phyloP scores from a whole-genome alignment of 2,797 vertebrate genomes.

The Synaphobranchus kaupii region DNA sequence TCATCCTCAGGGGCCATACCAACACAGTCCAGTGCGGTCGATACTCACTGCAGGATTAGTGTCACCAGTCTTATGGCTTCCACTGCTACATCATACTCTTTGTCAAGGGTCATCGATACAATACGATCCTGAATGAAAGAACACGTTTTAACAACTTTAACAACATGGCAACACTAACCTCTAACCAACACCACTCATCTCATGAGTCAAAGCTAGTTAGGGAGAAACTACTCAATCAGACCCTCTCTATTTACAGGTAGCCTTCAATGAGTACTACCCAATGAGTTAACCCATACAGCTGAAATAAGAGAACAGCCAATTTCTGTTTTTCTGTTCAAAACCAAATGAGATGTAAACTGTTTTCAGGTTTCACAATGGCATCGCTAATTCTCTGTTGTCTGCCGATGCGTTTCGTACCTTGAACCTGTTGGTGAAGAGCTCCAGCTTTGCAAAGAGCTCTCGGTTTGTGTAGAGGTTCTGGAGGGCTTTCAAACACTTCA shows the following conservation, averaged over 20 bases:
- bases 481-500: constrained; percentile 98
- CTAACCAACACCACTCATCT: not conserved
- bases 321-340: not conserved
- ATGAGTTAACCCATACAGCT: not conserved
- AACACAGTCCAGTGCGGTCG: not conserved
- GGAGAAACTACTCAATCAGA: not conserved
- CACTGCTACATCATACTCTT: constrained; percentile 97
- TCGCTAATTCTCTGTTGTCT: not conserved
- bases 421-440: constrained; percentile 98
- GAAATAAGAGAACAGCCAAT: not conserved
- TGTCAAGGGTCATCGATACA: constrained; percentile 98
- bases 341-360: not conserved
- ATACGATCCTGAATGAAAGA: constrained; percentile 84
- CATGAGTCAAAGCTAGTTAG: not conserved
- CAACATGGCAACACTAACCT: not conserved
- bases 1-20: not conserved
- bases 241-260: not conserved
- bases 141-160: constrained; percentile 26
- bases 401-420: constrained; percentile 77
- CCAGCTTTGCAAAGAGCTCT: constrained; percentile 96
- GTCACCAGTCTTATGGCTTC: constrained; percentile 97
- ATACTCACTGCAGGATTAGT: constrained; percentile 94
- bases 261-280: not conserved
- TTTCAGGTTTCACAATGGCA: not conserved
- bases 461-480: constrained; percentile 98